A percentile compares a stretch with the other conserved stretches of the same genome.
These are phyloP conservation scores for Acanthochromis polyacanthus DNA, from an alignment of 2,113 vertebrate species.

Conservation along the genomic window DNA sequence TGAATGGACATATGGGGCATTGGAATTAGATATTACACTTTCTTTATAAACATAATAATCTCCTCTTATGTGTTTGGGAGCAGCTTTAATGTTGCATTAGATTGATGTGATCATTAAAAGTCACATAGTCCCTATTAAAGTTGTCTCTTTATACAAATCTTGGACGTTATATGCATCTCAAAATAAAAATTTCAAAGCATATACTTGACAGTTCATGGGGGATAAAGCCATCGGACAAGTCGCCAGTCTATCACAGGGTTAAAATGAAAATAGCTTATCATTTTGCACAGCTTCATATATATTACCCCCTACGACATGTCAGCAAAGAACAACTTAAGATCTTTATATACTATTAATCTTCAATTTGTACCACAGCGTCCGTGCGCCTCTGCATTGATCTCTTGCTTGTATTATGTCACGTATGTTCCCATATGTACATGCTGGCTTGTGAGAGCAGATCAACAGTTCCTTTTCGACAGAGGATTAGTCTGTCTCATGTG, in stretches of 20 bases:
- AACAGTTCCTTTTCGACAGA: constrained; percentile 64
- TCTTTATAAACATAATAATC: neutral
- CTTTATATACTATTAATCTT: neutral
- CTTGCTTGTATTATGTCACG: constrained; percentile 26
- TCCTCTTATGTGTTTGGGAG: neutral
- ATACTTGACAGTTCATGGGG: neutral
- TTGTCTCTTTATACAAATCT: neutral
- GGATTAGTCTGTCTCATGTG: constrained; percentile 76
- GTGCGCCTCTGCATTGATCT: constrained; percentile 29
- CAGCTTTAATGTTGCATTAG: neutral
- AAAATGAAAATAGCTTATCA: neutral
- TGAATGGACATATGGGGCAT: constrained; percentile 36
- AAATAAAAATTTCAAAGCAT: neutral
- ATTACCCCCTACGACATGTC: neutral
- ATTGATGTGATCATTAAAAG: neutral
- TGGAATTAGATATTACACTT: constrained; percentile 9
- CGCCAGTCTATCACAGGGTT: neutral
- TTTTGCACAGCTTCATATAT: neutral
- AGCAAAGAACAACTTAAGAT: neutral
- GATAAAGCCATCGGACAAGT: neutral
- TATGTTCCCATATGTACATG: constrained; percentile 44
- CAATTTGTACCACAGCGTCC: neutral
- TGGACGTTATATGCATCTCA: neutral
- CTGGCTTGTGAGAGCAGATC: constrained; percentile 56
- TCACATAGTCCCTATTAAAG: neutral